Evolutionary conservation across 2,888 invertebrate species (phyloP).

Genomic region (Melanophora roralis): DNA sequence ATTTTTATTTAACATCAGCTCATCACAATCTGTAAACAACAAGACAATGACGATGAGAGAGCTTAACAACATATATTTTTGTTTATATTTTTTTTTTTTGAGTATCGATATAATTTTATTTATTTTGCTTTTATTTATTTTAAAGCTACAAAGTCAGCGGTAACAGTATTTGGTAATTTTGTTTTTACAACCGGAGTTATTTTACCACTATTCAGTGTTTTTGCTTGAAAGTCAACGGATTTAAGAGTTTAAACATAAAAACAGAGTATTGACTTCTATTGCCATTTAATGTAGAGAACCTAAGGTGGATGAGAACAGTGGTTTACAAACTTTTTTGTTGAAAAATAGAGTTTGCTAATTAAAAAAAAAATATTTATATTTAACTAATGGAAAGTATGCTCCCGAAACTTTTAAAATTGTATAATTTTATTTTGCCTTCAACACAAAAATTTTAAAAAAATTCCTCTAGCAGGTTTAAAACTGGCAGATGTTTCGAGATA

Average conservation of each 20-base stretch:
- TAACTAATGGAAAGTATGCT: no score
- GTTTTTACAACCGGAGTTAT: slow-evolving; percentile 53
- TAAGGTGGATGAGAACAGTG: not conserved
- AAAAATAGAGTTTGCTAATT: no score
- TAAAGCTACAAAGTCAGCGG: slow-evolving; percentile 25
- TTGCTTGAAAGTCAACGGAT: slow-evolving; percentile 39
- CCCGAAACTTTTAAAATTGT: no score
- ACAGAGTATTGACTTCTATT: slow-evolving; percentile 51
- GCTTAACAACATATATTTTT: slow-evolving; percentile 42
- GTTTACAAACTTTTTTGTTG: no score
- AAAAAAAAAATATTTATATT: no score
- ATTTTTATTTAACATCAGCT: slow-evolving; percentile 46
- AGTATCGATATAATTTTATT: slow-evolving; percentile 32
- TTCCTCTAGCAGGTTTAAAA: no score
- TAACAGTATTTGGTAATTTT: slow-evolving; percentile 56
- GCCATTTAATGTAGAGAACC: slow-evolving; percentile 65
- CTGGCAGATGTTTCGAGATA: no score
- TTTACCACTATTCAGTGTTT: slow-evolving; percentile 63
- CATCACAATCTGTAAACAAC: slow-evolving; percentile 47
- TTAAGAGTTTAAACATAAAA: slow-evolving; percentile 52
- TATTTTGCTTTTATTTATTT: slow-evolving; percentile 17
- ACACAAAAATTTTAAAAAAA: no score
- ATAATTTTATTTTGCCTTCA: no score
- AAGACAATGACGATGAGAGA: slow-evolving; percentile 45
- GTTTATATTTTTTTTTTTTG: not conserved